A percentile compares a stretch with the other conserved stretches of the same genome.
These are phyloP conservation scores for Gnathonemus longibarbis DNA, from an alignment of 2,113 vertebrate genomes.

Conservation along the genomic window DNA sequence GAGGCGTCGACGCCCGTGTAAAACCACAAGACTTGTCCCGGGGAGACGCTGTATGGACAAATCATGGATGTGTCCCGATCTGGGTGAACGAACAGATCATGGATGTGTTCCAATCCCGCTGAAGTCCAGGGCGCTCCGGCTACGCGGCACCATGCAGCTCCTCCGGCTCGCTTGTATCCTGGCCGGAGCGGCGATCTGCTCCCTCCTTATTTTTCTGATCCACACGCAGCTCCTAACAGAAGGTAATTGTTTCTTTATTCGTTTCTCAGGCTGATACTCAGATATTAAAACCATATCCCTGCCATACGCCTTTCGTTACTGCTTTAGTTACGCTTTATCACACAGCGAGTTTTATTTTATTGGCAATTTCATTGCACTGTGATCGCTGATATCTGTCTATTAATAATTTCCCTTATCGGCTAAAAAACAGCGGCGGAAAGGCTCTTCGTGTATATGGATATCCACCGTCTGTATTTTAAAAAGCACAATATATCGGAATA, in stretches of 20 bases:
- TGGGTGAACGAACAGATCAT: conserved; percentile 32
- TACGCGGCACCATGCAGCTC: conserved; percentile 86
- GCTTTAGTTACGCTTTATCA: not conserved
- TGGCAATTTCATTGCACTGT: not conserved
- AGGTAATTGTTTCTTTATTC: conserved; percentile 69
- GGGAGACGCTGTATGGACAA: conserved; percentile 22
- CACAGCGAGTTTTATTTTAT: not conserved
- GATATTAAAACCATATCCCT: not conserved
- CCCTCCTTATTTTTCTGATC: conserved; percentile 84
- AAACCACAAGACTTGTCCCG: not conserved
- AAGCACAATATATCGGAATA: not conserved
- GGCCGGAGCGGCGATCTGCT: conserved; percentile 92
- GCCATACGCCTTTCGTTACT: not conserved
- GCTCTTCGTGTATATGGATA: not conserved
- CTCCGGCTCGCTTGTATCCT: conserved; percentile 92
- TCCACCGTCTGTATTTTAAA: not conserved
- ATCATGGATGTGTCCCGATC: conserved; percentile 44
- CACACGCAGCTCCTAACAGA: conserved; percentile 92
- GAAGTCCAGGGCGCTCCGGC: conserved; percentile 66
- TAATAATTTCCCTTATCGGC: not conserved
- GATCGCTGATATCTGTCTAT: not conserved
- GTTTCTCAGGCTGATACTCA: not conserved
- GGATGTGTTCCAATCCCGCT: conserved; percentile 43
- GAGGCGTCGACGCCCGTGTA: not conserved
- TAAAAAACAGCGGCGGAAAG: not conserved